Evolutionary conservation across 2,113 vertebrate species (phyloP).

Genomic region (Burhinus oedicnemus): DNA sequence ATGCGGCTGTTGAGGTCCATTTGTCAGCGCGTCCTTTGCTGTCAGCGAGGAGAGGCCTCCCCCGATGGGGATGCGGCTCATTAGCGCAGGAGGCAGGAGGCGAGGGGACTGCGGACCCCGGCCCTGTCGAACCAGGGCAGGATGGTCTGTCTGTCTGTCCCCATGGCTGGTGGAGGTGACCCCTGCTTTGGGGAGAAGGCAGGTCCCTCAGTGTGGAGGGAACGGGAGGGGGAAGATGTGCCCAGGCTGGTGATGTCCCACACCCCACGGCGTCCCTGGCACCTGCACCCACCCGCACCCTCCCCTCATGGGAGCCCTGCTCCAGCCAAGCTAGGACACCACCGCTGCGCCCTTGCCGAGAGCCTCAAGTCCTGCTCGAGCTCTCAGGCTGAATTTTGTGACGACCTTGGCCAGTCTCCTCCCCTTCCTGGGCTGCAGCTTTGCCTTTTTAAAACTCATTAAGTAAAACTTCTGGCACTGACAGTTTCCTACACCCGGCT

Average conservation of each 20-base stretch:
- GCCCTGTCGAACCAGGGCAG: accelerated
- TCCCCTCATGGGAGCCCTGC: accelerated
- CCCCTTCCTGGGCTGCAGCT: neutral
- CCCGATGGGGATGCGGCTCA: slow-evolving; percentile 7
- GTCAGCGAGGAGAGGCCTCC: slow-evolving; percentile 52
- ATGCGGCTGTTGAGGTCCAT: neutral
- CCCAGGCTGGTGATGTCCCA: neutral
- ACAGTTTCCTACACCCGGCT: accelerated
- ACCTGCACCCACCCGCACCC: neutral
- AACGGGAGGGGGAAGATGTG: neutral
- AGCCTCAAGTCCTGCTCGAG: neutral
- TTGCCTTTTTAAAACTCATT: neutral
- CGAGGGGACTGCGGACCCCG: accelerated
- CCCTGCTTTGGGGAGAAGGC: neutral
- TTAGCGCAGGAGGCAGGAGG: neutral
- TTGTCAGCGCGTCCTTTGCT: slow-evolving; percentile 51
- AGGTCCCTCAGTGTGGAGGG: accelerated
- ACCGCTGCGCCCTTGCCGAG: neutral
- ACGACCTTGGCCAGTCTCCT: neutral
- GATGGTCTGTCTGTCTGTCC: accelerated
- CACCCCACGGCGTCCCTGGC: neutral
- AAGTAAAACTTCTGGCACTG: neutral
- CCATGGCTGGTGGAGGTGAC: neutral
- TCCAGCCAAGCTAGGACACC: neutral
- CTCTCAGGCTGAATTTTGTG: neutral